Conservation (phyloP, 2,797 vertebrate genomes). For the Picus viridis region DNA sequence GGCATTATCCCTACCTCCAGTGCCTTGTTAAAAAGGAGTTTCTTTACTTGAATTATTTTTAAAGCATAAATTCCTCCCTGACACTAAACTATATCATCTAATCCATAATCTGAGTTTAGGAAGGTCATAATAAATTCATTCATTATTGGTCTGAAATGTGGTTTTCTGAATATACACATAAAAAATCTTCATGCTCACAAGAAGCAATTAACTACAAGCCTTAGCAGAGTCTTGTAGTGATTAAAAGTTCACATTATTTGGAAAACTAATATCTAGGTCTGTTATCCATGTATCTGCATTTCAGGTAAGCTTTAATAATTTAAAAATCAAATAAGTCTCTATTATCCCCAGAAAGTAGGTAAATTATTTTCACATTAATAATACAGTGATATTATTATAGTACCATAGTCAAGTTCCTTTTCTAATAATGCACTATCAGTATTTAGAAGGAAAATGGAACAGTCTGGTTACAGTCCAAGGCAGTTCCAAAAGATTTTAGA, state of each 20-base stretch:
- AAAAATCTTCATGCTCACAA: background rate
- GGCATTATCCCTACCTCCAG: background rate
- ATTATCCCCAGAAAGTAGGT: background rate
- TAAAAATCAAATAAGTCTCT: slow-evolving; percentile 10
- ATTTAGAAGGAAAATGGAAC: background rate
- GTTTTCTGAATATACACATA: background rate
- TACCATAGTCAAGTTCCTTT: background rate
- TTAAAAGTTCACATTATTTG: background rate
- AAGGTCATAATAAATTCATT: background rate
- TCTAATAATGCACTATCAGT: background rate
- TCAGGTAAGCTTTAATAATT: slow-evolving; percentile 16
- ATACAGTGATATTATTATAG: background rate
- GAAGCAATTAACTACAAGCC: background rate
- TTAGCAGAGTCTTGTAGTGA: background rate
- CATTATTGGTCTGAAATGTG: background rate
- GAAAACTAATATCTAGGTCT: slow-evolving; percentile 1
- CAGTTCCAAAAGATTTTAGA: background rate
- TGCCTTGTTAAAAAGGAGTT: background rate
- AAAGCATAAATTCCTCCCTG: background rate
- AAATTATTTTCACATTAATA: slow-evolving; percentile 28
- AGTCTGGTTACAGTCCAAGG: background rate
- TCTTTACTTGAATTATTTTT: background rate
- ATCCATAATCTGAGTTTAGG: background rate
- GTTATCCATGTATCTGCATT: background rate
- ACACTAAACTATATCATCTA: background rate